phyloP scores from a whole-genome alignment of 2,888 invertebrate species.

The Ypsolopha scabrella region DNA sequence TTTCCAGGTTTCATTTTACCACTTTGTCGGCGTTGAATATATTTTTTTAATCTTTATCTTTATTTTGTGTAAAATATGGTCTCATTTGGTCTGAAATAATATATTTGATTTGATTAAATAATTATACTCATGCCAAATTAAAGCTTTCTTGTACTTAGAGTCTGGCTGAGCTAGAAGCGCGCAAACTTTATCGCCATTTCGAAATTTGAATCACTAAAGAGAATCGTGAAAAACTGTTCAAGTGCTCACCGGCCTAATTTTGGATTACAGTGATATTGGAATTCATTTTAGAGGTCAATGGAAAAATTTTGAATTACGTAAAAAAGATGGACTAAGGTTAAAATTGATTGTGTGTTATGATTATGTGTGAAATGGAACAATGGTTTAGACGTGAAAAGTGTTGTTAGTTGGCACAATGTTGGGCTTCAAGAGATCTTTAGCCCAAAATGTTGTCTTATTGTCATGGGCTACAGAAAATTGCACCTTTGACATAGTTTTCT shows the following conservation, averaged over 20 bases:
- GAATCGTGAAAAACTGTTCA: not conserved
- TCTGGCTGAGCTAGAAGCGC: too few relatives aligned
- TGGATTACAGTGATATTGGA: not conserved
- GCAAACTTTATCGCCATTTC: constrained; percentile 1
- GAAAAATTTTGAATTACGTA: not conserved
- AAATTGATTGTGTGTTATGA: not conserved
- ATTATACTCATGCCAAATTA: too few relatives aligned
- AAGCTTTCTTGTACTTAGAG: too few relatives aligned
- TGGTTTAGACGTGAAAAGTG: constrained; percentile 17
- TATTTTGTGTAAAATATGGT: too few relatives aligned
- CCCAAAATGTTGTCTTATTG: constrained; percentile 29
- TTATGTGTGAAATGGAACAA: too few relatives aligned
- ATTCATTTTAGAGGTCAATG: not conserved
- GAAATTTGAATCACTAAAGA: too few relatives aligned
- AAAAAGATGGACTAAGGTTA: not conserved
- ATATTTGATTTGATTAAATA: too few relatives aligned
- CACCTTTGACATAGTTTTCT: constrained; percentile 29
- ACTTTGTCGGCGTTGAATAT: too few relatives aligned
- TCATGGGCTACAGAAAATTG: constrained; percentile 37
- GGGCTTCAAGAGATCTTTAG: constrained; percentile 42
- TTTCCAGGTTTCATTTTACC: too few relatives aligned
- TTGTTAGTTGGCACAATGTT: constrained; percentile 35
- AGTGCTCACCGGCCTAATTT: not conserved
- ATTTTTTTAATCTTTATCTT: too few relatives aligned
- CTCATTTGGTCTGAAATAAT: too few relatives aligned